phyloP scores from a whole-genome alignment of 2,797 vertebrate species.

The Acrossocheilus wenchowensis region DNA sequence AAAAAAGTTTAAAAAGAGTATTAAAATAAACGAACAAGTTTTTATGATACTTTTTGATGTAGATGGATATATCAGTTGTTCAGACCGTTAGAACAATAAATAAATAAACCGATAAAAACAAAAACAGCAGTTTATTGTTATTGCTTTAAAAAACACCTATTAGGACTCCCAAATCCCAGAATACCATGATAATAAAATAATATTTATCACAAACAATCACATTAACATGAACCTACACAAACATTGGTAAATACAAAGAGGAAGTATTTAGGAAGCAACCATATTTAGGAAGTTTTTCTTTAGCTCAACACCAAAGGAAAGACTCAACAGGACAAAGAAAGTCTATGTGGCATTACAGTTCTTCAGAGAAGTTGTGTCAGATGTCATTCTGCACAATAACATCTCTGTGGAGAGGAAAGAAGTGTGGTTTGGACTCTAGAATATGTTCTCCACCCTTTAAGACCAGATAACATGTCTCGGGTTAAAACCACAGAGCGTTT shows the following conservation, averaged over 20 bases:
- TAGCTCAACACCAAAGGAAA: conserved; percentile 57
- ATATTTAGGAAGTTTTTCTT: conserved; percentile 52
- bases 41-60: background rate
- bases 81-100: background rate
- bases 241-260: conserved; percentile 58
- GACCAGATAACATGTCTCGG: conserved; percentile 25
- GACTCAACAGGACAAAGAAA: conserved; percentile 55
- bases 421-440: conserved; percentile 29
- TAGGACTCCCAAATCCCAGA: conserved; percentile 54
- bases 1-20: background rate
- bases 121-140: conserved; percentile 65
- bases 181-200: conserved; percentile 64
- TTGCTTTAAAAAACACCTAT: conserved; percentile 65
- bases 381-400: conserved; percentile 37
- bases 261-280: conserved; percentile 57
- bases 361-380: background rate
- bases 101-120: conserved; percentile 51
- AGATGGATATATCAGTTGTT: background rate
- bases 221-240: conserved; percentile 60
- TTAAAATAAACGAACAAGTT: background rate
- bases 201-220: conserved; percentile 67
- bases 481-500: conserved; percentile 28
- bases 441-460: conserved; percentile 10
- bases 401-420: conserved; percentile 39
- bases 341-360: conserved; percentile 35